Evolutionary conservation across 2,888 invertebrate genomes (phyloP), one percentile per base, ranked within the genome.

Genomic region (Hermaeophaga mercurialis): DNA sequence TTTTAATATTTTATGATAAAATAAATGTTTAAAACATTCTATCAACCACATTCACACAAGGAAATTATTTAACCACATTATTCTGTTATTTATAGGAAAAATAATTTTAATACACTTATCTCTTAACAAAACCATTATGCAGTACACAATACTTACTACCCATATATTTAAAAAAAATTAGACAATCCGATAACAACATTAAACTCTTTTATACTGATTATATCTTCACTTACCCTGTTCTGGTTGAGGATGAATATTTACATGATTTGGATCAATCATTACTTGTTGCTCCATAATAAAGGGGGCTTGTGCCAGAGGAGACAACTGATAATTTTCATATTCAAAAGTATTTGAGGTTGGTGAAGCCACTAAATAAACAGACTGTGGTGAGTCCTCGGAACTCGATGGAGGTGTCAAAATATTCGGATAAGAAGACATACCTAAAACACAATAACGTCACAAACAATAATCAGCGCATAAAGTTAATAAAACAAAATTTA

Each of bases 321-420:
- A 5, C 17, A 12, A 39, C 2, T 52, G 43, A 24, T 52, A 52
- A 39, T 43, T 43, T 24, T 52, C 43, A 24, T 43, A 44, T 34
- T 52, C 52, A 46, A 66, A 70, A 52, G 57, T 65, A 17, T 58
- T 60, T 14, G 70, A 66, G 19, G 63, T 58, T 39, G 68, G 61
- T 6, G 68, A 65, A 17, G 70, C 66, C 7, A 67, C 64, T 33
- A 63, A 70, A 62, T 66, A 66, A 26, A 62, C 52, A 4, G 69
- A 65, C 22, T 69, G 67, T 1, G 73, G 72, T 19, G 75, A 75
- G 53, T 75, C 75, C 38, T 70, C 73, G 56, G 61, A 72, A 49
- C 71, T 71, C 33, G 74, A 73, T 1, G 75, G 75, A 3, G 75
- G 75, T 12, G 75, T 75, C 18, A 70, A 61, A 12, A 69, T 62